These are phyloP conservation scores for Tetragnatha montana DNA, from an alignment of 2,888 invertebrate genomes.

Conservation along the genomic window DNA sequence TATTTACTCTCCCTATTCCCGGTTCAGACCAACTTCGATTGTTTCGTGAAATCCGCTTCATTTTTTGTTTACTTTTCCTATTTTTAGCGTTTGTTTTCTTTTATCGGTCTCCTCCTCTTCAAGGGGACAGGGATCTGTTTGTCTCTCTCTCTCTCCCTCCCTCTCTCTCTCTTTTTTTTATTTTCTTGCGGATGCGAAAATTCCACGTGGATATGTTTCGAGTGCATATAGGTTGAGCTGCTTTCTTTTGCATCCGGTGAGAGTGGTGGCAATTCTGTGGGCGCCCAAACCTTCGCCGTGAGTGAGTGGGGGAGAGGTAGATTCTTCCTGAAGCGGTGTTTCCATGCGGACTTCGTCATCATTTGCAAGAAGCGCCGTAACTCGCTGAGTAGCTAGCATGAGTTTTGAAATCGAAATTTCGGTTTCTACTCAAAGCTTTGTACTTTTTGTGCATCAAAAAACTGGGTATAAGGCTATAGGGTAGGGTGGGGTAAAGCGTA, in stretches of 20 bases:
- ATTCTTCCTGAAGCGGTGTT: no score
- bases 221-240: conserved; percentile 20
- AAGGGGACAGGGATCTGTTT: conserved; percentile 47
- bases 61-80: conserved; percentile 66
- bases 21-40: conserved; percentile 55
- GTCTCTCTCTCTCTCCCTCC: background rate
- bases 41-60: conserved; percentile 62
- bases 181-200: conserved; percentile 3
- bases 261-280: background rate
- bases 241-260: background rate
- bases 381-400: no score
- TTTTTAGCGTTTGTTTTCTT: conserved; percentile 63
- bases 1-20: conserved; percentile 50
- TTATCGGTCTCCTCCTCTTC: conserved; percentile 32
- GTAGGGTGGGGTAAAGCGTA: no score
- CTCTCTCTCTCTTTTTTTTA: background rate
- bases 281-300: background rate
- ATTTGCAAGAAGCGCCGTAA: no score
- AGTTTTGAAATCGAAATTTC: no score
- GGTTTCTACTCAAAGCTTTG: no score
- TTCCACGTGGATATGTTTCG: conserved; percentile 45
- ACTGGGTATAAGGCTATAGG: no score
- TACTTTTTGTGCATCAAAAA: no score
- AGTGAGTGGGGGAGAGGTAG: no score
- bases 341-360: no score